phyloP scores from a whole-genome alignment of 2,113 vertebrate species.

The Orientallactaga bullata region DNA sequence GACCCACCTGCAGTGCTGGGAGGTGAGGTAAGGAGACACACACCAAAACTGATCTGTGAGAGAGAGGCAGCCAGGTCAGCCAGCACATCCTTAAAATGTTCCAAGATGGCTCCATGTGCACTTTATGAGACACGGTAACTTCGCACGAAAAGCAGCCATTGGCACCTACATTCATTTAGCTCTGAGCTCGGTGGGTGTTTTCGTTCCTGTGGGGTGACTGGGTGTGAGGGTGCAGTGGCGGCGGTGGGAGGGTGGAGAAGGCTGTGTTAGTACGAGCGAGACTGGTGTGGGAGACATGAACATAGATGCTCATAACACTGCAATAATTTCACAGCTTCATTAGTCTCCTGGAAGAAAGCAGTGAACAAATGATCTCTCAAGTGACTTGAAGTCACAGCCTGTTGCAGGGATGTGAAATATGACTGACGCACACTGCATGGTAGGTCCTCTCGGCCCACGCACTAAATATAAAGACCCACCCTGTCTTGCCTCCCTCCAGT shows the following conservation, averaged over 20 bases:
- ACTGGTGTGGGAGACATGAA: not conserved
- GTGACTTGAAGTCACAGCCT: constrained; percentile 49
- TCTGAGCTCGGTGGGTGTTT: constrained; percentile 9
- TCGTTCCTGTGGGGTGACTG: not conserved
- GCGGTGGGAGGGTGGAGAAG: not conserved
- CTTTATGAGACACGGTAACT: not conserved
- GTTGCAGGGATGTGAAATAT: constrained; percentile 42
- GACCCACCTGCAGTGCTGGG: not conserved
- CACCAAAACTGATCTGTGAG: not conserved
- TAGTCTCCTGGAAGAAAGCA: constrained; percentile 33
- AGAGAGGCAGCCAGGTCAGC: not conserved
- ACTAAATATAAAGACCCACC: constrained; percentile 36
- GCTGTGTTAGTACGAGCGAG: not conserved
- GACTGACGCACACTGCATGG: not conserved
- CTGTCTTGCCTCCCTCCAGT: constrained; percentile 16
- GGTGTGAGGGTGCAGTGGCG: not conserved
- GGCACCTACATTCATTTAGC: not conserved
- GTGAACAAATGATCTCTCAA: constrained; percentile 45
- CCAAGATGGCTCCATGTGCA: not conserved
- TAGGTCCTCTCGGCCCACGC: constrained; percentile 40
- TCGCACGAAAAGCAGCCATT: not conserved
- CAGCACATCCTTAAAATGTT: not conserved
- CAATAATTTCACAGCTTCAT: constrained; percentile 32
- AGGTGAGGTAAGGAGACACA: not conserved
- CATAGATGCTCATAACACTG: not conserved